Conservation (phyloP, 2,113 vertebrate genomes). For the Eulacestoma nigropectus region DNA sequence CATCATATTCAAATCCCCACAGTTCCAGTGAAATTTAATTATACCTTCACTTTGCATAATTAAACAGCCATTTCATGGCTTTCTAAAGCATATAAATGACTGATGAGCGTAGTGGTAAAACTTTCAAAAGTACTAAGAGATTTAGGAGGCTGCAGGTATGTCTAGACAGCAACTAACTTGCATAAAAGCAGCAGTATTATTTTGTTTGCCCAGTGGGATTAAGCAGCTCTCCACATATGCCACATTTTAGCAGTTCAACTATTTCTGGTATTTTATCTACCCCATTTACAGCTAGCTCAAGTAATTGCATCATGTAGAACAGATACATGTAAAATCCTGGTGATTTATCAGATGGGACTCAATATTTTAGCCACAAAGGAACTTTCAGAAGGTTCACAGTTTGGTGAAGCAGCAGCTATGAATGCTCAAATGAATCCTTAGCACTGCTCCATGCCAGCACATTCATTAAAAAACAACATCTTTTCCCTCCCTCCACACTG, state of each 20-base stretch:
- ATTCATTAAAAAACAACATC: background rate
- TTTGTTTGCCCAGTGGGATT: background rate
- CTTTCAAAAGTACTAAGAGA: conserved; percentile 31
- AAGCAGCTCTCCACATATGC: background rate
- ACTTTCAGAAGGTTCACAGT: background rate
- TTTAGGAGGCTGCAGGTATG: conserved; percentile 29
- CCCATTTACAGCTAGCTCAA: background rate
- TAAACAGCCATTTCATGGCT: conserved; percentile 33
- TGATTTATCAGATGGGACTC: background rate
- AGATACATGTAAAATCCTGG: background rate
- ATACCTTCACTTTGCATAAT: conserved; percentile 62
- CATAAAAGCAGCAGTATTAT: background rate
- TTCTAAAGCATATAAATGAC: conserved; percentile 45
- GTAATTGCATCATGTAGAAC: background rate
- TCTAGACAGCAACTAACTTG: conserved; percentile 24
- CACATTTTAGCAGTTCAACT: background rate
- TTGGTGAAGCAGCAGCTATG: background rate
- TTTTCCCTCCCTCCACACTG: background rate
- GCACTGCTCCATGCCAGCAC: background rate
- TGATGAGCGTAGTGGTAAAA: conserved; percentile 18
- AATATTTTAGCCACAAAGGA: background rate
- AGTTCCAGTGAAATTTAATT: conserved; percentile 60
- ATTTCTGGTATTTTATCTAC: conserved; percentile 1
- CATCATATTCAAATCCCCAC: conserved; percentile 55
- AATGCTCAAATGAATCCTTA: background rate